phyloP scores from a whole-genome alignment of 2,797 vertebrate species.

The Danio choprae region DNA sequence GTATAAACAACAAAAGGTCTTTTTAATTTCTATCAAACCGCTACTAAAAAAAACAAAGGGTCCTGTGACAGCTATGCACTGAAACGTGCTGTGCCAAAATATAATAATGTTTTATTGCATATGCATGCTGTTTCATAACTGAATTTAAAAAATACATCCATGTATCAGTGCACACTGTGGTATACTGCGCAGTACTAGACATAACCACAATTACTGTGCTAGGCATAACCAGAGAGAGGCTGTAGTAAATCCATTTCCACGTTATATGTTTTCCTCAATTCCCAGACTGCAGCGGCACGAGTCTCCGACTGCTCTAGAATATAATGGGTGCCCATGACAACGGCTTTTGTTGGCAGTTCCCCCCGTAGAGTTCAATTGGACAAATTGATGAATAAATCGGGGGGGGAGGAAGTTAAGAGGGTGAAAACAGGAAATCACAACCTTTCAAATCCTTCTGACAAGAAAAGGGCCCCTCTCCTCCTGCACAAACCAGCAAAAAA shows the following conservation, averaged over 20 bases:
- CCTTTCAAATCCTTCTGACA: slow-evolving; percentile 58
- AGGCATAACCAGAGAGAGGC: slow-evolving; percentile 39
- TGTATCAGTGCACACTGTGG: not conserved
- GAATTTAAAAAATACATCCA: not conserved
- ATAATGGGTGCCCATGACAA: slow-evolving; percentile 63
- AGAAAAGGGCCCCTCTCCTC: slow-evolving; percentile 28
- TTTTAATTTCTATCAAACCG: not conserved
- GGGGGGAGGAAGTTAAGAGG: slow-evolving; percentile 7
- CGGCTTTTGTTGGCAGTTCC: slow-evolving; percentile 41
- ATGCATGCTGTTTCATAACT: not conserved
- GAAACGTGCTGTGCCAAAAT: not conserved
- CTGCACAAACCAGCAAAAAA: slow-evolving; percentile 34
- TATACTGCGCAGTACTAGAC: not conserved
- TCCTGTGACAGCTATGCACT: not conserved
- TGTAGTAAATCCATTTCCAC: slow-evolving; percentile 35
- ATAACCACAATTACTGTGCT: not conserved
- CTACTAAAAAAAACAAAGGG: not conserved
- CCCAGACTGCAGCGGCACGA: slow-evolving; percentile 31
- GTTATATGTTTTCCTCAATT: slow-evolving; percentile 44
- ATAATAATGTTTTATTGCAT: not conserved
- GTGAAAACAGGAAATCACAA: slow-evolving; percentile 56
- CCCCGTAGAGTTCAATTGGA: slow-evolving; percentile 45
- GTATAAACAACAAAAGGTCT: not conserved
- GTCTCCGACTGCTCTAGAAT: slow-evolving; percentile 47
- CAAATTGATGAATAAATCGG: slow-evolving; percentile 48